Conservation (phyloP, 2,797 vertebrate genomes). For the Tangara arthus region DNA sequence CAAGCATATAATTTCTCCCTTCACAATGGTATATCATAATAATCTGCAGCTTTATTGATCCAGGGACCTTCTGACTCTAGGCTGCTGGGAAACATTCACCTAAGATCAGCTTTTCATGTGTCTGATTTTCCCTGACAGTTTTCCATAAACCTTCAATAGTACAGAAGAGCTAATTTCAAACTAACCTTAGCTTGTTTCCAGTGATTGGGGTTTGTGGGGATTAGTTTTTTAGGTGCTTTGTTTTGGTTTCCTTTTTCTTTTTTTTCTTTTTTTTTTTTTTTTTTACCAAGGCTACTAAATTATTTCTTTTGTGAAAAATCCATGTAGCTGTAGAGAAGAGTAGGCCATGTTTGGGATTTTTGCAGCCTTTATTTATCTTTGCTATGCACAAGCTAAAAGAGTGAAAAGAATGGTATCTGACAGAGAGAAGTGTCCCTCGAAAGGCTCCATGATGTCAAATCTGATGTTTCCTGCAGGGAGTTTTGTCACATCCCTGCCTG, state of each 20-base stretch:
- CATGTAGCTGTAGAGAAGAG: not conserved
- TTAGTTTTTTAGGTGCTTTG: not conserved
- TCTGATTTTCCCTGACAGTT: not conserved
- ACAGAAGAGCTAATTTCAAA: not conserved
- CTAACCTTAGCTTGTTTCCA: not conserved
- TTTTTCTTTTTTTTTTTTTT: not conserved
- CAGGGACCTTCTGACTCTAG: not conserved
- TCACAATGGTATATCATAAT: not conserved
- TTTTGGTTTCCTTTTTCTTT: too few relatives aligned
- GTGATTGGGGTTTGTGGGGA: not conserved
- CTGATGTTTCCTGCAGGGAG: not conserved
- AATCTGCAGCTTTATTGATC: not conserved
- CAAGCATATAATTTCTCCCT: not conserved
- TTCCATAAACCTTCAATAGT: not conserved
- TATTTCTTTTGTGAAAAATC: not conserved
- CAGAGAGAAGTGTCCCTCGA: fast-evolving
- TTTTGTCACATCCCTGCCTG: not conserved
- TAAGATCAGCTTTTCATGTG: not conserved
- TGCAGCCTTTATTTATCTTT: not conserved
- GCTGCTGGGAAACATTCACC: not conserved
- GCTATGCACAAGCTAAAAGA: not conserved
- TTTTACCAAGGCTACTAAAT: not conserved
- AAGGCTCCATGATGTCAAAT: not conserved
- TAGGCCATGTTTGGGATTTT: not conserved
- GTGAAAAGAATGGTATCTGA: not conserved